These are phyloP conservation scores for Sinohyriopsis cumingii DNA, from an alignment of 2,888 invertebrate species.

Conservation along the genomic window DNA sequence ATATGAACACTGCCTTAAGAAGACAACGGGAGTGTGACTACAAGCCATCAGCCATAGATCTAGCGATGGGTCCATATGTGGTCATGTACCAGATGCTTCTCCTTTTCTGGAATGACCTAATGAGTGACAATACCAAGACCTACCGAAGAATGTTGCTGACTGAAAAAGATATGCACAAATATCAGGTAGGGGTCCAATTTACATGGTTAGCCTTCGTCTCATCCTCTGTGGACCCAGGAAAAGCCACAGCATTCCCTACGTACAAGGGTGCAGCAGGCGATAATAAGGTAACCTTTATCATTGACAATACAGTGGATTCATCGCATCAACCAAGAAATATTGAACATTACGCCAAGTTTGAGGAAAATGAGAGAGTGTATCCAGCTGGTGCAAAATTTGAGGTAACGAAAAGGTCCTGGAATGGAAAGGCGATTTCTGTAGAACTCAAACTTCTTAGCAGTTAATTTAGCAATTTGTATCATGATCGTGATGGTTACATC, in stretches of 20 bases:
- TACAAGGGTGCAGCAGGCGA: constrained; percentile 12
- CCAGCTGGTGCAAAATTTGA: constrained; percentile 35
- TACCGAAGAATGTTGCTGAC: constrained; percentile 21
- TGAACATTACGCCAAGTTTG: constrained; percentile 26
- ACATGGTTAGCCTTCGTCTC: constrained; percentile 25
- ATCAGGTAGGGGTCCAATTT: constrained; percentile 16
- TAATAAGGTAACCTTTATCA: constrained; percentile 17
- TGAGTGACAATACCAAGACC: constrained; percentile 11
- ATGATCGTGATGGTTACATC: too few relatives aligned
- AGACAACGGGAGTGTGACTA: constrained; percentile 17
- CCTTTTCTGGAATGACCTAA: constrained; percentile 11
- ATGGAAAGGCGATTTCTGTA: constrained; percentile 11
- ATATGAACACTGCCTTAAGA: constrained; percentile 21
- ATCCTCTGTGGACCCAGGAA: constrained; percentile 10
- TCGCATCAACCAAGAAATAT: constrained; percentile 37
- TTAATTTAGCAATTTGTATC: too few relatives aligned
- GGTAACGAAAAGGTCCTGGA: constrained; percentile 9
- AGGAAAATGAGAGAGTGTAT: constrained; percentile 37
- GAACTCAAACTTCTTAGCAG: constrained; percentile 10
- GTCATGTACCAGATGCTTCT: constrained; percentile 25
- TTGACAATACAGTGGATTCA: constrained; percentile 23
- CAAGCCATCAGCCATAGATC: constrained; percentile 19
- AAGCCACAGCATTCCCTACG: constrained; percentile 20
- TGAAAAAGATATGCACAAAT: constrained; percentile 8
- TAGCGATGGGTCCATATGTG: constrained; percentile 26